phyloP scores from a whole-genome alignment of 2,113 vertebrate genomes.

The Bubo scandiacus region DNA sequence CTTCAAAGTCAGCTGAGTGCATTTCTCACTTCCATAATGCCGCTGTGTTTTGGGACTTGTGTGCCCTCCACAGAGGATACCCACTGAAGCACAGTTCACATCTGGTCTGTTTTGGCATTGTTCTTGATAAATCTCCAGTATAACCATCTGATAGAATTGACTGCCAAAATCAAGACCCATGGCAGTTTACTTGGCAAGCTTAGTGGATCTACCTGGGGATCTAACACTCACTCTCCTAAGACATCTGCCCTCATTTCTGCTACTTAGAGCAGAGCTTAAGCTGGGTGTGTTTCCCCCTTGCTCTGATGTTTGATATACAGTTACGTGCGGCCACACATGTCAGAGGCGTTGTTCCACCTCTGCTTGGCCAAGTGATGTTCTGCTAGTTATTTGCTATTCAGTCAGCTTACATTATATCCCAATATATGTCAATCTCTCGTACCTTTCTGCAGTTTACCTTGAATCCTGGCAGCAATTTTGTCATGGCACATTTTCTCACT shows the following conservation, averaged over 20 bases:
- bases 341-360: not conserved
- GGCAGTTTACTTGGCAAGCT: constrained; percentile 44
- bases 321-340: not conserved
- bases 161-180: constrained; percentile 54
- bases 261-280: not conserved
- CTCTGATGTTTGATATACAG: not conserved
- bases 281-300: not conserved
- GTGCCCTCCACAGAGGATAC: not conserved
- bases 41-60: not conserved
- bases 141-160: constrained; percentile 23
- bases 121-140: constrained; percentile 17
- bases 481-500: not conserved
- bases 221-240: not conserved
- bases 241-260: not conserved
- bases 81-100: constrained; percentile 5
- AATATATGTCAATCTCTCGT: not conserved
- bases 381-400: not conserved
- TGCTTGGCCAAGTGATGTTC: not conserved
- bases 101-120: constrained; percentile 53
- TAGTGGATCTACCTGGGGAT: not conserved
- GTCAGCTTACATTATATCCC: not conserved
- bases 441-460: not conserved
- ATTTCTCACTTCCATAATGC: constrained; percentile 1
- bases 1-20: not conserved
- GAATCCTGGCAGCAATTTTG: not conserved